phyloP scores from a whole-genome alignment of 2,113 vertebrate species.

The Hippocampus barbouri region DNA sequence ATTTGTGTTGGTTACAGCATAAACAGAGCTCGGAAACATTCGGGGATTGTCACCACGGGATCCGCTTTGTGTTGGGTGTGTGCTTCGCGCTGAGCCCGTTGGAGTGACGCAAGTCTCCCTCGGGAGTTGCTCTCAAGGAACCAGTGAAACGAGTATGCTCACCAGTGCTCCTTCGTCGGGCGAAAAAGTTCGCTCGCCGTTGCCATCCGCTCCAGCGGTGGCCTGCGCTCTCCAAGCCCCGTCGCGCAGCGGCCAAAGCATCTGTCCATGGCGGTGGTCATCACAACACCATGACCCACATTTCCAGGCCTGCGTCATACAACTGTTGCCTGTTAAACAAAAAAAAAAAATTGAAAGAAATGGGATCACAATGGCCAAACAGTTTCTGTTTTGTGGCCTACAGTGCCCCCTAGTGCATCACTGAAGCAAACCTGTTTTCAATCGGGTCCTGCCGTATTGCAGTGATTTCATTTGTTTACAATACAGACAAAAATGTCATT shows the following conservation, averaged over 20 bases:
- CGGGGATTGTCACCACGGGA: constrained; percentile 23
- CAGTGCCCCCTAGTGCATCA: constrained; percentile 59
- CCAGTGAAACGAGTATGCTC: constrained; percentile 18
- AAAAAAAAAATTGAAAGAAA: constrained; percentile 2
- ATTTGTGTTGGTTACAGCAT: constrained; percentile 67
- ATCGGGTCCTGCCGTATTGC: no score
- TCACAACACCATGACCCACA: constrained; percentile 36
- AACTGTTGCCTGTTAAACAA: constrained; percentile 3
- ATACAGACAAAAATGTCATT: neutral
- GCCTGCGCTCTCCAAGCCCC: constrained; percentile 2
- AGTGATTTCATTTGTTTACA: neutral
- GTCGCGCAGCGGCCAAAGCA: constrained; percentile 5
- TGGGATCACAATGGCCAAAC: neutral
- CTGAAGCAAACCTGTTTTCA: neutral
- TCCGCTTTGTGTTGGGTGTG: constrained; percentile 42
- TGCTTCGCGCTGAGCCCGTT: constrained; percentile 45
- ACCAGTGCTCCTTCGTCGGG: constrained; percentile 12
- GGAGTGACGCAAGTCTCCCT: constrained; percentile 56
- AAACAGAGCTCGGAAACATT: constrained; percentile 43
- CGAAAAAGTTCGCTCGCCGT: constrained; percentile 20
- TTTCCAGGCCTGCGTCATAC: constrained; percentile 26
- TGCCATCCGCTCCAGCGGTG: constrained; percentile 1
- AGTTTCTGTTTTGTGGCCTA: constrained; percentile 19
- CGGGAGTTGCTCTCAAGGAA: constrained; percentile 29
- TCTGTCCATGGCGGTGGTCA: constrained; percentile 24